Evolutionary conservation across 1,140 invertebrate genomes (phyloP).

Genomic region (Ruditapes philippinarum): DNA sequence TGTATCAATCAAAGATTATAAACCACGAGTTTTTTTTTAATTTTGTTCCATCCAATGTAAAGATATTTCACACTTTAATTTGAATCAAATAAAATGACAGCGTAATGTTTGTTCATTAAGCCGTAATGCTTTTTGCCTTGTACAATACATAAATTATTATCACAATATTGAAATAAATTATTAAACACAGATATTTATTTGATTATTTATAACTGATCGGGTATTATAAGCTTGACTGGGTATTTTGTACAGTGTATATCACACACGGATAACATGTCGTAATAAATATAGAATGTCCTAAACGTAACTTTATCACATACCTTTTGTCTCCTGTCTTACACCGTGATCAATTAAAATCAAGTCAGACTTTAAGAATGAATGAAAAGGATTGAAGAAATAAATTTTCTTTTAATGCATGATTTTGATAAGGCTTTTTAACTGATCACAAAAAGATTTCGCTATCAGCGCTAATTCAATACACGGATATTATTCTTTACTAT

Average conservation of each 20-base stretch:
- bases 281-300: slow-evolving; percentile 17
- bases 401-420: slow-evolving; percentile 6
- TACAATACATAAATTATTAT: neutral
- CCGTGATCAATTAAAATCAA: neutral
- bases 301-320: neutral
- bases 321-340: neutral
- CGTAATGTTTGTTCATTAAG: too few species aligned
- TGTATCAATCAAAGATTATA: too few species aligned
- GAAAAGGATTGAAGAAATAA: neutral
- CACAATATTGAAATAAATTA: neutral
- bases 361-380: neutral
- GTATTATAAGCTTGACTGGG: slow-evolving; percentile 2
- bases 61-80: too few species aligned
- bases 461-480: neutral
- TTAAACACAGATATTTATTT: neutral
- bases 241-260: slow-evolving; percentile 33
- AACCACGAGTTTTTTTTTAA: too few species aligned
- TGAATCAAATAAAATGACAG: too few species aligned
- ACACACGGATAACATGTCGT: neutral
- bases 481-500: neutral
- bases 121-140: too few species aligned
- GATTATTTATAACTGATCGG: slow-evolving; percentile 21
- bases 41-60: too few species aligned
- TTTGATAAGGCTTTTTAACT: slow-evolving; percentile 7
- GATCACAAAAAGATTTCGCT: neutral